Conservation (phyloP, 1,140 invertebrate genomes). For the Drosophila setifemur region DNA sequence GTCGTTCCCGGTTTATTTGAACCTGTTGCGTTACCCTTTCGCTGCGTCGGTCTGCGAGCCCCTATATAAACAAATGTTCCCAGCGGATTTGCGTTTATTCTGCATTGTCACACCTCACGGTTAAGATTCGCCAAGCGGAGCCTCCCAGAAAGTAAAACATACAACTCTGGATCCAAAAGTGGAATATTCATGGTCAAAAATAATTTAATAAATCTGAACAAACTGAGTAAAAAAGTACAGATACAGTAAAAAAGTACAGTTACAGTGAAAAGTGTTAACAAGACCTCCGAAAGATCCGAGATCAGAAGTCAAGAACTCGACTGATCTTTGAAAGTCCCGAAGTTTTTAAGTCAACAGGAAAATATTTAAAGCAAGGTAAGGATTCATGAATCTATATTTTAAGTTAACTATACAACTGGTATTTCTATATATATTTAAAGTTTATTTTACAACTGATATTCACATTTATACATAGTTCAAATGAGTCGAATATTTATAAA, state of each 20-base stretch:
- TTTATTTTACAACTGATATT: no score
- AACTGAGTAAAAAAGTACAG: constrained; percentile 26
- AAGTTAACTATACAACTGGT: no score
- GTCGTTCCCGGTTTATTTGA: constrained; percentile 21
- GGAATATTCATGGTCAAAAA: not conserved
- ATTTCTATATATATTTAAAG: no score
- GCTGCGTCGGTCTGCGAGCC: constrained; percentile 39
- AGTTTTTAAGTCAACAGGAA: not conserved
- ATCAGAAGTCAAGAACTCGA: constrained; percentile 10
- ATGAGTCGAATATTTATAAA: no score
- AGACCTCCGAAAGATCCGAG: not conserved
- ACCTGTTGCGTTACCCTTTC: constrained; percentile 74
- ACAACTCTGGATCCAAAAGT: not conserved
- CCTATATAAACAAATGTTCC: constrained; percentile 73
- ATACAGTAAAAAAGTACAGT: constrained; percentile 29
- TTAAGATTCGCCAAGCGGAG: constrained; percentile 36
- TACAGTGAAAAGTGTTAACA: constrained; percentile 27
- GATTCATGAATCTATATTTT: no score
- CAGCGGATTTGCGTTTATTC: constrained; percentile 76
- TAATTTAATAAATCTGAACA: not conserved
- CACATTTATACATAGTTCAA: no score
- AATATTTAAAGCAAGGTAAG: constrained; percentile 6
- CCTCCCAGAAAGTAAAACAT: not conserved
- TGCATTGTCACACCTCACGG: constrained; percentile 68
- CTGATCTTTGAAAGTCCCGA: not conserved